Conservation (phyloP, 2,797 vertebrate species). For the Mergus octosetaceus region DNA sequence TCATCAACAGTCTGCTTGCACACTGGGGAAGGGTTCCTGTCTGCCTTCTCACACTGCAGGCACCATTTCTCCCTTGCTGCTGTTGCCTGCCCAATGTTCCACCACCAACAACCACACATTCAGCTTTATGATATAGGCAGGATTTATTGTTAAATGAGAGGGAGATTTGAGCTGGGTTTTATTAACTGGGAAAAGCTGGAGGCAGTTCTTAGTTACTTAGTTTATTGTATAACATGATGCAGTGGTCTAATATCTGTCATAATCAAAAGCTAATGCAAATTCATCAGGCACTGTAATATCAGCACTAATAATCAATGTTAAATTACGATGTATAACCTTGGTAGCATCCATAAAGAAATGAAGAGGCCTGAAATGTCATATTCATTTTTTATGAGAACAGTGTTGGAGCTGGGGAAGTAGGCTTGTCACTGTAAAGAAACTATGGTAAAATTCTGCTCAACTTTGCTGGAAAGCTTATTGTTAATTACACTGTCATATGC, state of each 20-base stretch:
- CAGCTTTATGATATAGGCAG: not conserved
- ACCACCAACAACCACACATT: fast-evolving
- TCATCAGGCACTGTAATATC: not conserved
- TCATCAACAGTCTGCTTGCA: not conserved
- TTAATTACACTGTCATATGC: slow-evolving; percentile 41
- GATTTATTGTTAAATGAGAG: not conserved
- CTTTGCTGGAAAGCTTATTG: not conserved
- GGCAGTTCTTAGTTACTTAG: not conserved
- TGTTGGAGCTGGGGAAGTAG: not conserved
- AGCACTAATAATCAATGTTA: slow-evolving; percentile 31
- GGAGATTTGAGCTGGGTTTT: slow-evolving; percentile 17
- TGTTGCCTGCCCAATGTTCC: not conserved
- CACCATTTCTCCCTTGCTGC: not conserved
- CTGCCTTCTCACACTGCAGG: not conserved
- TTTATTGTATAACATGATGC: not conserved
- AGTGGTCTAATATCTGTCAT: not conserved
- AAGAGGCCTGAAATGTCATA: slow-evolving; percentile 16
- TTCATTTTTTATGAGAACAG: slow-evolving; percentile 27
- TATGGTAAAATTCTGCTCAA: not conserved
- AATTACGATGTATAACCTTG: slow-evolving; percentile 15
- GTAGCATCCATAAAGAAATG: slow-evolving; percentile 8
- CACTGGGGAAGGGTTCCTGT: not conserved
- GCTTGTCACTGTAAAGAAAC: not conserved
- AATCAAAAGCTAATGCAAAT: slow-evolving; percentile 27
- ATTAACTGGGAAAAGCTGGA: slow-evolving; percentile 38